Evolutionary conservation across 2,113 vertebrate species (phyloP), one percentile per base, ranked within the genome.

Genomic region (Chloebia gouldiae): DNA sequence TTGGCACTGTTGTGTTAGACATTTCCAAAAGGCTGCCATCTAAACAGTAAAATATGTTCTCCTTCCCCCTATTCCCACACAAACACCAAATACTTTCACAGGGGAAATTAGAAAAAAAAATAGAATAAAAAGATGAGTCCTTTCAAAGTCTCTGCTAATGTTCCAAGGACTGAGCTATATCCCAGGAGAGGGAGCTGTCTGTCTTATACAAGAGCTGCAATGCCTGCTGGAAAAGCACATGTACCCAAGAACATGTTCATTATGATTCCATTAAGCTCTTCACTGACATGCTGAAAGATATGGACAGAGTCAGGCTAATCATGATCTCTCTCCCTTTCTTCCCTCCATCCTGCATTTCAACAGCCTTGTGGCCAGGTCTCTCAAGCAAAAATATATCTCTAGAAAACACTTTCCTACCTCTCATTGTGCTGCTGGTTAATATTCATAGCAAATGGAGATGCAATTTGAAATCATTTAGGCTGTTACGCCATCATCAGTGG

Each of bases 61-160:
- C 30, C 40, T 87, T 33, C 7, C 24, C 17, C 11, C 12, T 1
- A 2, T 28, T 90, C 87, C 70, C 81, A 79, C 17, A n/a, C 39
- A 53, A n/a, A 47, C 65, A 25, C 49, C 0, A 1, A 42, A n/a
- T 40, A n/a, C 13, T 81, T 87, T 51, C 63, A 85, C 49, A 45
- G 53, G 31, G 40, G 17, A 68, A 35, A 59, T 23, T 2, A 25
- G 18, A 23, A 75, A 87, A 23, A 75, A 87, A 78, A 77, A n/a
- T 2, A 68, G 65, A 72, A 27, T 47, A 28, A 39, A 81, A 86
- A 69, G 28, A 81, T 21, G 49, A 92, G 35, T 35, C 75, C 73
- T 90, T 90, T 85, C 90, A 95, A 87, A 81, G 85, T 53, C 75
- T 81, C 23, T 77, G 54, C 28, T 80, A 83, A 70, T 80, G 86